Evolutionary conservation across 2,113 vertebrate species (phyloP), one percentile per base, ranked within the genome.

Genomic region (Rhadina sibilatrix): DNA sequence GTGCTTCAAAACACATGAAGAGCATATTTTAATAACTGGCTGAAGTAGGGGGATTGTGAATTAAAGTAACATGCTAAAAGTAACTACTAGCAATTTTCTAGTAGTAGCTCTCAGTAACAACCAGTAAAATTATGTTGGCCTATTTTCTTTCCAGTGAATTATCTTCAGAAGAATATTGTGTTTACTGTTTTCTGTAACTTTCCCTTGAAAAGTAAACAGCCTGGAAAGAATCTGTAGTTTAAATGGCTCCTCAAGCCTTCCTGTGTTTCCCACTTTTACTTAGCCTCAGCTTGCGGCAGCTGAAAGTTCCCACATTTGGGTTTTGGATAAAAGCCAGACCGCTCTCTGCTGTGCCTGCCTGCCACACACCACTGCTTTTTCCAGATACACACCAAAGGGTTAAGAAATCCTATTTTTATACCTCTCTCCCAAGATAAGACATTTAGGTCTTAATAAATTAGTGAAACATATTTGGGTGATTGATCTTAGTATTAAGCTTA

Each of bases 301-400:
- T 93, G 44, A 50, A 76, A 79, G 68, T 93, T 96, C 88, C 90
- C 90, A 88, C 85, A 91, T 90, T 72, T 28, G 42, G 56, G 33
- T 35, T 49, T 68, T 96, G 94, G 90, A 59, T 14, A n/a, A 47
- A 68, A 90, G 88, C 88, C 96, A 96, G 90, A 10, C 15, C 0
- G 0, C 33, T 96, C 59, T 64, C 30, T 0, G 0, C 84, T 42
- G 65, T 0, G 0, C 49, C 77, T 1, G 61, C 46, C 49, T n/a
- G 68, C 72, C 35, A 9, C 64, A 13, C 92, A 50, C 80, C 56
- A 21, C 31, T 60, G 85, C 50, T 56, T 56, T 59, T 38, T 71
- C 64, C 60, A 59, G 60, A 59, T 47, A 11, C 13, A 31, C 50
- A 52, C 37, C 64, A 37, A 83, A 49, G 59, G 60, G 54, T 70